Base-by-base conservation (phyloP, 37 sponge, comb jelly and placozoan species). In the Agelas oroides region DNA sequence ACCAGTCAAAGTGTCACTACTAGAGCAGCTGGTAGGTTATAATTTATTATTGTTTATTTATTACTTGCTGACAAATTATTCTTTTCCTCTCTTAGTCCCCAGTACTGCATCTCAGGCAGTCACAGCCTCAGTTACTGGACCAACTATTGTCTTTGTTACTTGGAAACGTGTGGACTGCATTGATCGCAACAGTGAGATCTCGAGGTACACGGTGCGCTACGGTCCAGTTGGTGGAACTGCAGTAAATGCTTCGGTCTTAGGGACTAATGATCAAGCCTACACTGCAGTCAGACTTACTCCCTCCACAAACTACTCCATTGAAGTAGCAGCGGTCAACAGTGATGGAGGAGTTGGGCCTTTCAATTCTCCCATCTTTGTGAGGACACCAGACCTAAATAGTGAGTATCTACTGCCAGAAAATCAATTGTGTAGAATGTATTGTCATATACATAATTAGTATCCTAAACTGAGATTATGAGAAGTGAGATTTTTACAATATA, bases 131-230 rank as follows among this genome's bases (percentile, higher is more conserved):
- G 33, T 37, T 35, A 53, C 71, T 53, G 36, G 39, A 53, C 71
- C 71, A 31, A 30, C 36, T 28, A 15, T 2, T 53, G 3, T 70
- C 11, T 77, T 71, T 32, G 34, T 85, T 59, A 19, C 17, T 5
- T 85, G 86, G 86, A 67, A 41, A 21, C 52, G 34, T 55, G 70
- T 76, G 5, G 55, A 46, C 41, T 85, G 86, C 39, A 39, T 55
- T 41, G 57, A 76, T n/a, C 77, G 57, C 12, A 85, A 85, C 56
- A 59, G 86, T 36, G 70, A 67, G 20, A 84, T 74, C 16, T 68
- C 57, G 68, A 58, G 69, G n/a, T 85, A 85, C 78, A 65, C n/a
- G 30, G 60, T 85, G 21, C 52, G 53, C 27, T 74, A 83, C 63
- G 46, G 65, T 56, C 31, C 27, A 20, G 37, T 57, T 24, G 32